These are phyloP conservation scores for Notodonta dromedarius DNA, from an alignment of 2,888 invertebrate genomes.

Conservation along the genomic window DNA sequence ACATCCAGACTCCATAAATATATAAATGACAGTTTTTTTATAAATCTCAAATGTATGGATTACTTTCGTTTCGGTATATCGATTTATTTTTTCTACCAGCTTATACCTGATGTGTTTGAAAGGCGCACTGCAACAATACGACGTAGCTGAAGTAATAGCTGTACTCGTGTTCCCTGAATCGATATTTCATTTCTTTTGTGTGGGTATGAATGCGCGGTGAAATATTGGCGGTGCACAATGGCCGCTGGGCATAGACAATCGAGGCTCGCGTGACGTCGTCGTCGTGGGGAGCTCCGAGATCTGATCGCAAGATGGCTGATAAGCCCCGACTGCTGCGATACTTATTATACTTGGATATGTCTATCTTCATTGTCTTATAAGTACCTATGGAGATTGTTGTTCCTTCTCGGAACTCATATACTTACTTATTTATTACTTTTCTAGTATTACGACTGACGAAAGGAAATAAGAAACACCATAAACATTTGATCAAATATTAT, in stretches of 20 bases:
- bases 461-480: constrained; percentile 2
- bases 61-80: constrained; percentile 11
- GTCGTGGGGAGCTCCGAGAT: neutral
- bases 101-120: constrained; percentile 15
- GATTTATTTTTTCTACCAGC: constrained; percentile 15
- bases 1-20: neutral
- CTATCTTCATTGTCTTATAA: neutral
- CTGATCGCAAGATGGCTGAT: constrained; percentile 1
- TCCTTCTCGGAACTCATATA: neutral
- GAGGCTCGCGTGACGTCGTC: constrained; percentile 5
- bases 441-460: neutral
- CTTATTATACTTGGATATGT: neutral
- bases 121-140: constrained; percentile 21
- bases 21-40: neutral
- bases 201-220: constrained; percentile 2
- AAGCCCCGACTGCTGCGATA: constrained; percentile 2
- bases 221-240: constrained; percentile 8
- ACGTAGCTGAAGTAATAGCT: constrained; percentile 14
- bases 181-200: constrained; percentile 31
- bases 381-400: neutral
- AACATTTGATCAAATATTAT: neutral
- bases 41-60: constrained; percentile 2
- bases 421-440: neutral
- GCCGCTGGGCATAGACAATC: constrained; percentile 5
- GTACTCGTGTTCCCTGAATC: constrained; percentile 25